These are phyloP conservation scores for Agonopterix alstromeriana DNA, from an alignment of 2,888 invertebrate species.

Conservation along the genomic window DNA sequence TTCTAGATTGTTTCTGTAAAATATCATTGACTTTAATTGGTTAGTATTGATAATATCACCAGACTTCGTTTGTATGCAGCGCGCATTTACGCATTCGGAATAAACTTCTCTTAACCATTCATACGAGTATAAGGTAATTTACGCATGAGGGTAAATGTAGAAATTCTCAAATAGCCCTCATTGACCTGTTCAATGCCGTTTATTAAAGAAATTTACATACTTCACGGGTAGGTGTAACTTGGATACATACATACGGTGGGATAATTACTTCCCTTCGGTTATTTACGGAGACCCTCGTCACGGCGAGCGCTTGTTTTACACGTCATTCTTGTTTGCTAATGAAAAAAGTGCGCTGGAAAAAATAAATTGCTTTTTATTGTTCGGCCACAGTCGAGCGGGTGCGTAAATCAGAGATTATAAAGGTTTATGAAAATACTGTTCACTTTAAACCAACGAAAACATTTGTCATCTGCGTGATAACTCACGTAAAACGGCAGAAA, in stretches of 20 bases:
- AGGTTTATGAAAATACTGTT: constrained; percentile 49
- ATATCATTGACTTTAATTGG: too few relatives aligned
- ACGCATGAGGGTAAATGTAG: neutral
- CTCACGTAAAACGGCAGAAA: constrained; percentile 4
- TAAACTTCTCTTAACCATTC: too few relatives aligned
- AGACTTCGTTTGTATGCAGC: too few relatives aligned
- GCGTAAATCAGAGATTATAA: constrained; percentile 65
- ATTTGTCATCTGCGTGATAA: constrained; percentile 42
- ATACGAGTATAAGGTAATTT: too few relatives aligned
- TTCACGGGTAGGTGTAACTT: neutral
- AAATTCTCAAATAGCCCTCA: too few relatives aligned
- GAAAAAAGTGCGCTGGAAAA: constrained; percentile 63
- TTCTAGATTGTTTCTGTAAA: too few relatives aligned
- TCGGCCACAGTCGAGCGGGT: constrained; percentile 46
- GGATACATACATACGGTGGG: constrained; percentile 18
- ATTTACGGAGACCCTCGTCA: constrained; percentile 67
- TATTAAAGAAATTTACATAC: neutral
- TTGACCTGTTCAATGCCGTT: too few relatives aligned
- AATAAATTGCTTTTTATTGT: constrained; percentile 71
- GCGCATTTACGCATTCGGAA: too few relatives aligned
- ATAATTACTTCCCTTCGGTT: constrained; percentile 65
- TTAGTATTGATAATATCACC: too few relatives aligned
- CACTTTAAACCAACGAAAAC: constrained; percentile 45
- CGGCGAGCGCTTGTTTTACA: constrained; percentile 63
- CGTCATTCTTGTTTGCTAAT: constrained; percentile 71